Evolutionary conservation across 2,888 invertebrate genomes (phyloP).

Genomic region (Marronus borbonicus): DNA sequence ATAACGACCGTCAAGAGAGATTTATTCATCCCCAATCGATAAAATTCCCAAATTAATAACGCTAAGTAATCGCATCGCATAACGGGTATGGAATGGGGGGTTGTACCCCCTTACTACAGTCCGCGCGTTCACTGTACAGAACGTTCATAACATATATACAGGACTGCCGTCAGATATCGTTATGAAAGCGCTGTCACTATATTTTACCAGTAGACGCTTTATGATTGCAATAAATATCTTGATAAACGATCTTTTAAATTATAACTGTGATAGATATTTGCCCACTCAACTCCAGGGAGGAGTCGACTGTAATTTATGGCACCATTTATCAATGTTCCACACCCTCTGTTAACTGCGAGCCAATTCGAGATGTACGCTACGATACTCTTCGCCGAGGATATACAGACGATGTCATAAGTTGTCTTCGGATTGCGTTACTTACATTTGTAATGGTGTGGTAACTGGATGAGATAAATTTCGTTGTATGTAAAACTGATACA

Average conservation of each 20-base stretch:
- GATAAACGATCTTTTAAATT: slow-evolving; percentile 72
- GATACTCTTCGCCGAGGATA: slow-evolving; percentile 61
- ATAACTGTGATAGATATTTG: slow-evolving; percentile 72
- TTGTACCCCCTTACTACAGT: not conserved
- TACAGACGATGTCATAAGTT: slow-evolving; percentile 8
- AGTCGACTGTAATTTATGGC: slow-evolving; percentile 70
- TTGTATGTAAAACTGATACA: too few species aligned
- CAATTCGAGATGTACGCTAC: slow-evolving; percentile 75
- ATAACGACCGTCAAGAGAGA: slow-evolving; percentile 24
- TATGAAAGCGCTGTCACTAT: slow-evolving; percentile 63
- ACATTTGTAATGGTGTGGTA: not conserved
- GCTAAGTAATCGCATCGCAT: slow-evolving; percentile 36
- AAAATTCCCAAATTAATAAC: slow-evolving; percentile 46
- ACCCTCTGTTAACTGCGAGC: slow-evolving; percentile 72
- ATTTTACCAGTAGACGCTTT: slow-evolving; percentile 67
- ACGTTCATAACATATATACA: slow-evolving; percentile 9
- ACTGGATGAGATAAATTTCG: too few species aligned
- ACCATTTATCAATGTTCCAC: slow-evolving; percentile 72
- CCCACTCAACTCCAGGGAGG: slow-evolving; percentile 71
- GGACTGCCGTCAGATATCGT: slow-evolving; percentile 54
- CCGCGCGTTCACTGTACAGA: slow-evolving; percentile 14
- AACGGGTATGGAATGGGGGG: not conserved
- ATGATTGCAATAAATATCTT: slow-evolving; percentile 71
- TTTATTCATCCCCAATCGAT: slow-evolving; percentile 35
- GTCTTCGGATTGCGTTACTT: too few species aligned